Evolutionary conservation across 1,140 invertebrate species (phyloP), one percentile per base, ranked within the genome.

Genomic region (Lasioglossum albipes): DNA sequence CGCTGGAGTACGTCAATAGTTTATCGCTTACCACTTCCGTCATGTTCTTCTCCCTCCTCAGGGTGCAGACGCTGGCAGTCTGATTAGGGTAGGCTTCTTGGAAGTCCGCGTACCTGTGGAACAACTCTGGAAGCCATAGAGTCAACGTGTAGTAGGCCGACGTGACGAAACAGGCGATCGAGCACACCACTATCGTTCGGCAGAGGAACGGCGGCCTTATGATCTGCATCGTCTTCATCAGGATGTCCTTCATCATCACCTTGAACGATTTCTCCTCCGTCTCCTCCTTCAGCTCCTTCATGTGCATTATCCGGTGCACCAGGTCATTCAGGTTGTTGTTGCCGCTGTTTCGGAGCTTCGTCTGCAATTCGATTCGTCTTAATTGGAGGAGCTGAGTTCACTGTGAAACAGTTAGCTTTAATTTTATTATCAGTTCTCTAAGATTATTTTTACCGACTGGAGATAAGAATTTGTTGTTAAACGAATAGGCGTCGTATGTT

Each of bases 91-190:
- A 89, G 2, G 71, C 67, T 5, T 84, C 62, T 13, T 93, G 89
- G 61, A 90, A 93, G 10, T 87, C 79, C 9, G 92, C 90, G 76
- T 91, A 93, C 74, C 92, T 85, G 27, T 91, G 84, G 73, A 94
- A 94, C 22, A 94, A 87, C 79, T 94, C 94, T 0, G 94, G 94
- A 49, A 94, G 92, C 94, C 94, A 94, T 27, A 94, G 85, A 84
- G 94, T 93, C 2, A 94, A 83, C 7, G 93, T 92, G 81, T 94
- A 94, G 81, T 94, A 94, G 7, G 90, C 81, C 7, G 87, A 87
- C 31, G 87, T 89, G 54, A 87, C 86, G 52, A 85, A 85, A 72
- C 87, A 90, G 13, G 84, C 82, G 10, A 83, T 79, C n/a, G 84
- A 78, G 10, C 88, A 81, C 10, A 88, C 73, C 7, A 89, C 61